A percentile compares a stretch with the other conserved stretches of the same genome.
Conservation (phyloP, 2,113 vertebrate species). For the Axis porcinus region DNA sequence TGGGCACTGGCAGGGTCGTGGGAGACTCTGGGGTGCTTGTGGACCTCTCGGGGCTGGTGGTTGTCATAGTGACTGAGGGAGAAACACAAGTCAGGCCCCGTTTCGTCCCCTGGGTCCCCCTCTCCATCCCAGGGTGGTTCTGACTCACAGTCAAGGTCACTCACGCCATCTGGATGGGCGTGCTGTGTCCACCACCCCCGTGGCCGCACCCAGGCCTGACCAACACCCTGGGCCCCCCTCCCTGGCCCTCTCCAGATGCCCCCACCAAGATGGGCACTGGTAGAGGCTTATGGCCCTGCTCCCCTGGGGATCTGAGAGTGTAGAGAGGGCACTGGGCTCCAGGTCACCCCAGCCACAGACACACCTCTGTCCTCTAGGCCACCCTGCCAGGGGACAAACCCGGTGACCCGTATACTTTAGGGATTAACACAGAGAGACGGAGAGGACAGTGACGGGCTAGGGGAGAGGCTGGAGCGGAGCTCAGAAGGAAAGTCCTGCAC, state of each 20-base stretch:
- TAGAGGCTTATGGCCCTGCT: neutral
- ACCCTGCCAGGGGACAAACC: no score
- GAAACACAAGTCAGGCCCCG: neutral
- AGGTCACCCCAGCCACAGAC: neutral
- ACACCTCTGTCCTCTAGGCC: neutral
- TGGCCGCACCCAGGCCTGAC: neutral
- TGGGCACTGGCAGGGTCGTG: accelerated
- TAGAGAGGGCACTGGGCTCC: neutral
- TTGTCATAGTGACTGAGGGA: accelerated
- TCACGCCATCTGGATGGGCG: neutral
- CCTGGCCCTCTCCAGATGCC: neutral
- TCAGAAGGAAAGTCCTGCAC: accelerated
- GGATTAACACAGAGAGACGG: accelerated
- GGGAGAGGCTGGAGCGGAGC: neutral
- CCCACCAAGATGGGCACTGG: no score
- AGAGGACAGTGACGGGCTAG: accelerated
- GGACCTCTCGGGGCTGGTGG: accelerated
- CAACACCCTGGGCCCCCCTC: neutral
- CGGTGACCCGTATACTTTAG: neutral
- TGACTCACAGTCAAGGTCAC: neutral
- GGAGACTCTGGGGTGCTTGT: accelerated
- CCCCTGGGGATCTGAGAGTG: neutral
- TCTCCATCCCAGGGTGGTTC: neutral
- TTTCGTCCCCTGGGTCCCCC: accelerated
- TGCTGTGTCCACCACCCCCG: no score